These are phyloP conservation scores for Corythornis cristatus DNA, from an alignment of 2,113 vertebrate genomes.

Conservation along the genomic window DNA sequence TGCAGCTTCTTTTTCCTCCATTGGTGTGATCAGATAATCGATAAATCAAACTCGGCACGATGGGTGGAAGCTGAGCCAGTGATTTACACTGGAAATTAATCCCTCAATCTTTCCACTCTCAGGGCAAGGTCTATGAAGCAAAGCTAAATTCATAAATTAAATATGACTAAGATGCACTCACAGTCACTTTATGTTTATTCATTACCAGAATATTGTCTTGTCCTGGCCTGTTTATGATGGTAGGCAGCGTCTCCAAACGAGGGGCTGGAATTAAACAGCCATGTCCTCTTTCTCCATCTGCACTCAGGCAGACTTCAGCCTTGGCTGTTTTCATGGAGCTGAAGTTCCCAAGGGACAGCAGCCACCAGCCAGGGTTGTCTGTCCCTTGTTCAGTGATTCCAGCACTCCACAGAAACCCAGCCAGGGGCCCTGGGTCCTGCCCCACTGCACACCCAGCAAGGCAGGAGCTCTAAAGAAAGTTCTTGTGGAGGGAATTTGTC, in stretches of 20 bases:
- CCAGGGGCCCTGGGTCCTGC: not conserved
- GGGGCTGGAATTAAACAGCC: not conserved
- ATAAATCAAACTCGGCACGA: conserved; percentile 41
- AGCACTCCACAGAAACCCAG: not conserved
- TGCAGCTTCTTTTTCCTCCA: not conserved
- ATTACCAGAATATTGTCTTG: conserved; percentile 50
- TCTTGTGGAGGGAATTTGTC: not conserved
- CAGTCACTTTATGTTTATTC: conserved; percentile 57
- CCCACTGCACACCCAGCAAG: not conserved
- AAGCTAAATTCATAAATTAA: conserved; percentile 63
- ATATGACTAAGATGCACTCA: conserved; percentile 53
- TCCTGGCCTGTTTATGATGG: conserved; percentile 15
- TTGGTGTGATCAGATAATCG: conserved; percentile 34
- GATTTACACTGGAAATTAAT: conserved; percentile 57
- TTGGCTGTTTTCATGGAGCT: not conserved
- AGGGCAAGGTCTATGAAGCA: conserved; percentile 48
- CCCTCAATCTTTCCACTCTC: conserved; percentile 17
- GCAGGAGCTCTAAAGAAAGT: not conserved
- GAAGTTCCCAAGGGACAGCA: not conserved
- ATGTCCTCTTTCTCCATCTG: not conserved
- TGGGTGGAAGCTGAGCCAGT: not conserved
- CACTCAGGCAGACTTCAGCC: not conserved
- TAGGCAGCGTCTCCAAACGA: conserved; percentile 11
- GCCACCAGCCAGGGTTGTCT: not conserved
- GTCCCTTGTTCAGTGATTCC: not conserved